Conservation (phyloP, 2,113 vertebrate species). For the Ophthalmotilapia sp. region DNA sequence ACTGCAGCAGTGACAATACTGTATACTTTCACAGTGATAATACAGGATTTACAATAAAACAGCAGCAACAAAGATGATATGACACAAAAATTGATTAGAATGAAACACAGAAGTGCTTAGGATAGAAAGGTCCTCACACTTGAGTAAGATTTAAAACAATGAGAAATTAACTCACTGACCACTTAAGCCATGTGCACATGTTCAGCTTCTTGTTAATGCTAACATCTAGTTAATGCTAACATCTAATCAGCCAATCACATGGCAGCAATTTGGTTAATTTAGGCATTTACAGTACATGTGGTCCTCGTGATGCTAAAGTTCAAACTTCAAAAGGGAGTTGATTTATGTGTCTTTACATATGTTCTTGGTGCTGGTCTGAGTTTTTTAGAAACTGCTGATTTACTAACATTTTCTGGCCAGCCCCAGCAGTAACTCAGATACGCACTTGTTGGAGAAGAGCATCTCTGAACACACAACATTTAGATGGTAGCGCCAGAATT, state of each 20-base stretch:
- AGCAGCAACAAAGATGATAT: no score
- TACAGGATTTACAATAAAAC: background rate
- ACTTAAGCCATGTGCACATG: background rate
- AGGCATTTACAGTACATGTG: background rate
- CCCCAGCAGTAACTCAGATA: background rate
- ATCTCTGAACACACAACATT: background rate
- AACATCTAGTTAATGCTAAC: background rate
- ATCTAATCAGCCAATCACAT: background rate
- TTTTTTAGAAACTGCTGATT: background rate
- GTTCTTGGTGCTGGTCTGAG: background rate
- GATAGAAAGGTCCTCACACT: background rate
- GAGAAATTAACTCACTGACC: background rate
- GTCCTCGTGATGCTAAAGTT: background rate
- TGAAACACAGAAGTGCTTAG: background rate
- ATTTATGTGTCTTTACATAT: accelerated
- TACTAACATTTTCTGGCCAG: accelerated
- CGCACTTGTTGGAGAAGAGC: background rate
- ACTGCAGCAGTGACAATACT: background rate
- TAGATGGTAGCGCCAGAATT: background rate
- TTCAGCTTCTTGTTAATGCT: background rate
- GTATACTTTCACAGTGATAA: background rate
- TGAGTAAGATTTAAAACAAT: background rate
- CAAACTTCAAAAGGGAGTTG: background rate
- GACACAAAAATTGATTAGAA: background rate
- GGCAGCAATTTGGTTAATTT: background rate